Conservation (phyloP, 2,797 vertebrate genomes). For the Aplochiton taeniatus region DNA sequence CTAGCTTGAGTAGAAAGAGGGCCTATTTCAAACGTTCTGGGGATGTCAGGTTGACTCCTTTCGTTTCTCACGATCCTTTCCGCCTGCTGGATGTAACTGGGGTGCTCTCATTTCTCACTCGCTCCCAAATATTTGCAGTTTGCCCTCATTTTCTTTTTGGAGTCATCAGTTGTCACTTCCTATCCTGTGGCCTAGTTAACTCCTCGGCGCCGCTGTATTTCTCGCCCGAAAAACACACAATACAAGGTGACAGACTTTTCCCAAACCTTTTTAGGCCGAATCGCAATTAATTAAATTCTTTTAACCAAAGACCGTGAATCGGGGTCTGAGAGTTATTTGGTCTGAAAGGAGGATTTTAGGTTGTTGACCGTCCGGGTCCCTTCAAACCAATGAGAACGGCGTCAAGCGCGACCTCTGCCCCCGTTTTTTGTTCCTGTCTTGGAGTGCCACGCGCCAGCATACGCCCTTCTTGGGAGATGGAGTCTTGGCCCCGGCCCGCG, state of each 20-base stretch:
- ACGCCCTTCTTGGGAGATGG: constrained; percentile 39
- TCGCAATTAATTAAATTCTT: constrained; percentile 32
- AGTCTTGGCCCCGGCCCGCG: constrained; percentile 52
- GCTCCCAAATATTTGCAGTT: constrained; percentile 51
- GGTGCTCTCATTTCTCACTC: constrained; percentile 44
- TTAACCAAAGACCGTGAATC: constrained; percentile 19
- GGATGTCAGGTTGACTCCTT: too few species aligned
- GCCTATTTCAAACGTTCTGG: too few species aligned
- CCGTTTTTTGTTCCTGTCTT: constrained; percentile 43
- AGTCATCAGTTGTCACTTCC: constrained; percentile 50
- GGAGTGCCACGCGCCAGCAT: constrained; percentile 50
- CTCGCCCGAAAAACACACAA: constrained; percentile 21
- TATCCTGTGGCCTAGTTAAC: constrained; percentile 66
- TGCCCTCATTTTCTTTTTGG: constrained; percentile 67
- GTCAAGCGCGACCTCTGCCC: constrained; percentile 45
- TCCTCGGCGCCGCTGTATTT: constrained; percentile 28
- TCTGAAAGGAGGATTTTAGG: constrained; percentile 2
- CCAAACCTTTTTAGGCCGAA: constrained; percentile 31
- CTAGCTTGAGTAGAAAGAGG: too few species aligned
- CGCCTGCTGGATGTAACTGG: not conserved
- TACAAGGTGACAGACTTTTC: constrained; percentile 40
- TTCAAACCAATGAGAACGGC: constrained; percentile 21
- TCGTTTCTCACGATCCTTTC: too few species aligned
- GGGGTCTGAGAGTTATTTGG: constrained; percentile 14
- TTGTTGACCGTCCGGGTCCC: constrained; percentile 10